phyloP scores from a whole-genome alignment of 2,113 vertebrate genomes.

The Rhinogobius similis region DNA sequence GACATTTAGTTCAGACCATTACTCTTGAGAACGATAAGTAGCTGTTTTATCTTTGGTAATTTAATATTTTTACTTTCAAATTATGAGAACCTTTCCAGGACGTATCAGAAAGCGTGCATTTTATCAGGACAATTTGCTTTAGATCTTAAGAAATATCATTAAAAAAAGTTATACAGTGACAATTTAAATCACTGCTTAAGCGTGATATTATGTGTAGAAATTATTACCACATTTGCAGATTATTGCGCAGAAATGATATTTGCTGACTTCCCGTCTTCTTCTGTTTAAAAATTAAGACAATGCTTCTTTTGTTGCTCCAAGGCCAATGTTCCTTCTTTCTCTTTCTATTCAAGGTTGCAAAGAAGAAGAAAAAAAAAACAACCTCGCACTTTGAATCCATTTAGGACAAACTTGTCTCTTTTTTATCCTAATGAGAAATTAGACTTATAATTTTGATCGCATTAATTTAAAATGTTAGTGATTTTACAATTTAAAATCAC shows the following conservation, averaged over 20 bases:
- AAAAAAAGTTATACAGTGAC: neutral
- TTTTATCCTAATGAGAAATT: neutral
- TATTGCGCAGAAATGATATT: neutral
- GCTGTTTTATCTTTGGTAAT: no score
- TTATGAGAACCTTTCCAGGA: no score
- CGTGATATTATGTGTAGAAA: neutral
- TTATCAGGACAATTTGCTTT: no score
- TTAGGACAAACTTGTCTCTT: neutral
- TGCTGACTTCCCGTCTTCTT: constrained; percentile 2
- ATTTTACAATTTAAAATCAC: neutral
- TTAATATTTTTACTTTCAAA: no score
- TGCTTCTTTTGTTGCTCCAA: neutral
- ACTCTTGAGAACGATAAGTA: no score
- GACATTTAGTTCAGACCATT: no score
- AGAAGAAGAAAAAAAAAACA: neutral
- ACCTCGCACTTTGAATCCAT: neutral
- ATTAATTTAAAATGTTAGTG: neutral
- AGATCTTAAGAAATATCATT: neutral
- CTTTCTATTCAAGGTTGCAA: neutral
- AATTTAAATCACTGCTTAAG: neutral
- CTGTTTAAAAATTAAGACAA: constrained; percentile 4
- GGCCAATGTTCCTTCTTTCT: neutral
- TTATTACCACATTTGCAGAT: neutral
- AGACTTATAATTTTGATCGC: neutral
- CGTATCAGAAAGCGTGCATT: no score